These are phyloP conservation scores for Spodoptera frugiperda DNA, from an alignment of 1,140 invertebrate species.

Conservation along the genomic window DNA sequence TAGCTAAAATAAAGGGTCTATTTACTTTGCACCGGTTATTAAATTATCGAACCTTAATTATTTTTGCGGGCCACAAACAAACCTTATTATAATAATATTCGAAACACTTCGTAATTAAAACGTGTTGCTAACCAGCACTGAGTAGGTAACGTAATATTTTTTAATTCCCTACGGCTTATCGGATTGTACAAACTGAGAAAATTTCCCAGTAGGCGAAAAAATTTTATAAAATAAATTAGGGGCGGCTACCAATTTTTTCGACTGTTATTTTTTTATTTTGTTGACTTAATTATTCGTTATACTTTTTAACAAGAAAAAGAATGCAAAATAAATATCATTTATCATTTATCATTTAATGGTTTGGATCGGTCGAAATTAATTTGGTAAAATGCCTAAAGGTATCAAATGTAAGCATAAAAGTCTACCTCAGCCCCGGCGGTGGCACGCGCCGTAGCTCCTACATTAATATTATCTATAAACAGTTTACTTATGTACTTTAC, in stretches of 20 bases:
- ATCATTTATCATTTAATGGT: no score
- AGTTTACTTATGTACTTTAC: not conserved
- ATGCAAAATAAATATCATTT: no score
- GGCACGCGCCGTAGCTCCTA: not conserved
- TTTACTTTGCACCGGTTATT: not conserved
- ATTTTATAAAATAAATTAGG: slow-evolving; percentile 40
- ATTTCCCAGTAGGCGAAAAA: slow-evolving; percentile 41
- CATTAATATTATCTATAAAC: not conserved
- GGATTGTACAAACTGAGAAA: slow-evolving; percentile 41
- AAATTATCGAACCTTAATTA: slow-evolving; percentile 5
- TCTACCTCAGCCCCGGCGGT: not conserved
- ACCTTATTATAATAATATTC: slow-evolving; percentile 2
- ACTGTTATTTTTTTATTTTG: slow-evolving; percentile 24
- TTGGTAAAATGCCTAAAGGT: slow-evolving; percentile 7
- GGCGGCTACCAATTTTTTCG: slow-evolving; percentile 9
- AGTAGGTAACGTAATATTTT: slow-evolving; percentile 36
- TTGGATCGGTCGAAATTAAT: slow-evolving; percentile 29
- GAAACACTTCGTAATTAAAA: slow-evolving; percentile 33
- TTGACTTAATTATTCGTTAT: slow-evolving; percentile 38
- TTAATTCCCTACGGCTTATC: slow-evolving; percentile 40
- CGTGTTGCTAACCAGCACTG: slow-evolving; percentile 33
- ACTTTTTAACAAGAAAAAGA: slow-evolving; percentile 22
- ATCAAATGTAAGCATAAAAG: not conserved
- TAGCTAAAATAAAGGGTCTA: not conserved
- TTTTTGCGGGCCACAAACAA: not conserved